A percentile compares a stretch with the other conserved stretches of the same genome.
Conservation (phyloP, 2,888 invertebrate species). For the Agonopterix heracliana region DNA sequence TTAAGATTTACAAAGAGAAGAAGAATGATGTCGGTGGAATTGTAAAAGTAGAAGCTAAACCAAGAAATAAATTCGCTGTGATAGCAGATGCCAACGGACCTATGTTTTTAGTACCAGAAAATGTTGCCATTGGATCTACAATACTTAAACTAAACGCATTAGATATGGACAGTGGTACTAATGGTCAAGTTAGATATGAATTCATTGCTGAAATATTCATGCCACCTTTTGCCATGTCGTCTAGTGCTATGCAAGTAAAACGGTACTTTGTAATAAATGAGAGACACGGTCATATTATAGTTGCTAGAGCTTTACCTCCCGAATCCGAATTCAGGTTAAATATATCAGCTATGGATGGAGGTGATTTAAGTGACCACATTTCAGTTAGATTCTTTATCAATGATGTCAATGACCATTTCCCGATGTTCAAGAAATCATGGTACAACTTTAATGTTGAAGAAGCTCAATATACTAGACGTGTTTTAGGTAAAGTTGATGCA, state of each 20-base stretch:
- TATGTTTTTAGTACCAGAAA: constrained; percentile 82
- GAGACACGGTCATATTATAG: constrained; percentile 83
- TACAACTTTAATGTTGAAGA: constrained; percentile 90
- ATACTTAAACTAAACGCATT: constrained; percentile 82
- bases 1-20: constrained; percentile 64
- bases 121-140: constrained; percentile 80
- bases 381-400: constrained; percentile 83
- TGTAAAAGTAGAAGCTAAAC: constrained; percentile 47
- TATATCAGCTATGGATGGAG: constrained; percentile 85
- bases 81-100: constrained; percentile 66
- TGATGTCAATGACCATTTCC: constrained; percentile 90
- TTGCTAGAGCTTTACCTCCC: constrained; percentile 82
- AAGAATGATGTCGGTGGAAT: constrained; percentile 42
- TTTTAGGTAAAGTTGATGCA: constrained; percentile 86
- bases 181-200: constrained; percentile 83
- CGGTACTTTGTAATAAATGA: constrained; percentile 86
- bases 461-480: constrained; percentile 82
- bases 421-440: constrained; percentile 87
- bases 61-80: constrained; percentile 55
- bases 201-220: constrained; percentile 81
- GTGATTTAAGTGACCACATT: constrained; percentile 82
- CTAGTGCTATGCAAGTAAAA: constrained; percentile 69
- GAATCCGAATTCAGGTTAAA: constrained; percentile 86
- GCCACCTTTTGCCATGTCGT: constrained; percentile 60
- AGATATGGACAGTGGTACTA: constrained; percentile 83